Evolutionary conservation across 1,140 invertebrate species (phyloP).

Genomic region (Hylaeus anthracinus): DNA sequence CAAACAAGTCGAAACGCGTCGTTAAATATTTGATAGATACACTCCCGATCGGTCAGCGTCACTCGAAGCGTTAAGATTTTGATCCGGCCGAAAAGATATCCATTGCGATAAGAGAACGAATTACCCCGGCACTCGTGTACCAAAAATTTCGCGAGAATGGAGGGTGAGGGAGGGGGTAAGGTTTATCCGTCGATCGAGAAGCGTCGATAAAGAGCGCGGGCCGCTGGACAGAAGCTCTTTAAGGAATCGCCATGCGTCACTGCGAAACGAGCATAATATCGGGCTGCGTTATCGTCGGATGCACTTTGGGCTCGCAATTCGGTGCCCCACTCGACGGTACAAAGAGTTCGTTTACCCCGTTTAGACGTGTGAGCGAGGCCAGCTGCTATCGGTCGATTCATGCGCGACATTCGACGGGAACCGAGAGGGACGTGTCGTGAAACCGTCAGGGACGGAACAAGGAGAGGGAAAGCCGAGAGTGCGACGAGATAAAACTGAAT

Average conservation of each 20-base stretch:
- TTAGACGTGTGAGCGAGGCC: constrained; percentile 65
- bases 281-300: constrained; percentile 68
- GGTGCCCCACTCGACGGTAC: constrained; percentile 61
- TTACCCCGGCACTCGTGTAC: not conserved
- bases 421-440: constrained; percentile 52
- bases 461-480: constrained; percentile 23
- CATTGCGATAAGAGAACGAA: not conserved
- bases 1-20: no score
- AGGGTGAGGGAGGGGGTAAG: no score
- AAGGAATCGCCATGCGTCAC: constrained; percentile 56
- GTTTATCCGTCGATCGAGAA: not conserved
- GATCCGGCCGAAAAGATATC: no score
- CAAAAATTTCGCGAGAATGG: not conserved
- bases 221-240: not conserved
- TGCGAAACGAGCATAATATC: constrained; percentile 65
- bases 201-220: not conserved
- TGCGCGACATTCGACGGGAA: constrained; percentile 64
- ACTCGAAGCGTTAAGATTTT: no score
- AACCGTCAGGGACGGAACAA: constrained; percentile 16
- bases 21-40: no score
- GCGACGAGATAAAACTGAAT: constrained; percentile 61
- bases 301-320: constrained; percentile 70
- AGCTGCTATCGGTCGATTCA: constrained; percentile 78
- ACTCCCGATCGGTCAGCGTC: no score
- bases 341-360: constrained; percentile 69